Evolutionary conservation across 53 echinoderm and acorn worm species (phyloP), one percentile per base, ranked within the genome.

Genomic region (Echinometra lucunter): DNA sequence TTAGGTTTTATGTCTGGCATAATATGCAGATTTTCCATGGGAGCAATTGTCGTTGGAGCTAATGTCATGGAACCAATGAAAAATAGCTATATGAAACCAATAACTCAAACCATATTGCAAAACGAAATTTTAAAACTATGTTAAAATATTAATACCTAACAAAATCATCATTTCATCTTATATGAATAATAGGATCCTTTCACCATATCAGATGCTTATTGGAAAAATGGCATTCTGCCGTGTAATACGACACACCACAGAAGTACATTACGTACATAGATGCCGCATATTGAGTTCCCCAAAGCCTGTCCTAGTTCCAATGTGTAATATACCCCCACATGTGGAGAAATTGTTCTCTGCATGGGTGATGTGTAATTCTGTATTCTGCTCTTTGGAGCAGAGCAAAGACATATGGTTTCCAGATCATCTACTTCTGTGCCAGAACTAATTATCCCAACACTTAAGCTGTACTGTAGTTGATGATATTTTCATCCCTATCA

Each of bases 401-500:
- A 91, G 70, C 91, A 67, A 21, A 60, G 66, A 69, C 92, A 92
- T 92, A 92, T 92, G 92, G 92, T 92, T 55, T 78, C 21, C 75
- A 75, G 49, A 74, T 92, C 92, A 78, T 21, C 55, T 44, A 91
- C 37, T 23, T 45, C 78, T 75, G 80, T 55, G 92, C 57, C 92
- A 57, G 32, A 92, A 78, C 78, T 92, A 92, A 92, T 92, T 92
- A 92, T 57, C 34, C 45, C 75, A 17, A 92, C 57, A 78, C 92
- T 92, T 57, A 69, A 28, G 57, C 92, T 57, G 57, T 27, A 74
- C 56, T 30, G 37, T 57, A 49, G 92, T 92, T 72, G 92, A 92
- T 92, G 92, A 57, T 92, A 92, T 92, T 92, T 92, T 92, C 57
- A 57, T 74, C 55, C 78, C 92, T 58, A 78, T 92, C 92, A 92